Base-by-base conservation (phyloP, 2,113 vertebrate species). In the Ammodytes dubius region DNA sequence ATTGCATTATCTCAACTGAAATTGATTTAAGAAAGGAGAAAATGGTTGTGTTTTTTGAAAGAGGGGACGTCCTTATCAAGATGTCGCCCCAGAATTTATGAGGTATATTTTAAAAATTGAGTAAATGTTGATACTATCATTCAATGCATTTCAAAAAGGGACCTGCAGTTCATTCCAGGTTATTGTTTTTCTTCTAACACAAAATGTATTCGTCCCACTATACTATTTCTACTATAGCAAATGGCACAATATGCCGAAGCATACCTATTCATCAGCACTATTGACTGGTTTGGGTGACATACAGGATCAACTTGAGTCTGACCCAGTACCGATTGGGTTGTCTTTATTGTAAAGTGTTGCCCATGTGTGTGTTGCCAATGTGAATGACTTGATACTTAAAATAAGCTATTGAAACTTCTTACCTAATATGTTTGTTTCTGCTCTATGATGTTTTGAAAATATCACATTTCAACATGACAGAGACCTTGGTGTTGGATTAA, bases 1-100 rank as follows among this genome's bases (percentile, higher is more conserved):
- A 92, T 86, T 71, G 86, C 15, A 81, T 92, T 89, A 92, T 91
- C 75, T 90, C 83, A 79, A 71, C 84, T 67, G 64, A 86, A 89
- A 92, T 88, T 90, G 86, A 93, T 92, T 88, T 77, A 82, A 85
- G 70, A 61, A 50, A 79, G 79, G 76, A 70, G 59, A 65, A 81
- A 91, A 56, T 8, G 77, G 61, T 76, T 70, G 52, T 42, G 50
- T 83, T 87, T 83, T 87, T 80, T 91, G 83, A 79, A 75, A 77
- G 75, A 89, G 86, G n/a, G 80, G 83, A 88, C 52, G 71, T n/a
- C 70, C 59, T 71, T 58, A 73, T 88, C 49, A 73, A 72, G 58
- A 85, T 74, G 76, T 61, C 27, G 70, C 50, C 76, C 49, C 15
- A 54, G 73, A 67, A 70, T 59, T 67, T 37, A 78, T 52, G 5